Evolutionary conservation across 1,140 invertebrate species (phyloP), one percentile per base, ranked within the genome.

Genomic region (Galleria mellonella): DNA sequence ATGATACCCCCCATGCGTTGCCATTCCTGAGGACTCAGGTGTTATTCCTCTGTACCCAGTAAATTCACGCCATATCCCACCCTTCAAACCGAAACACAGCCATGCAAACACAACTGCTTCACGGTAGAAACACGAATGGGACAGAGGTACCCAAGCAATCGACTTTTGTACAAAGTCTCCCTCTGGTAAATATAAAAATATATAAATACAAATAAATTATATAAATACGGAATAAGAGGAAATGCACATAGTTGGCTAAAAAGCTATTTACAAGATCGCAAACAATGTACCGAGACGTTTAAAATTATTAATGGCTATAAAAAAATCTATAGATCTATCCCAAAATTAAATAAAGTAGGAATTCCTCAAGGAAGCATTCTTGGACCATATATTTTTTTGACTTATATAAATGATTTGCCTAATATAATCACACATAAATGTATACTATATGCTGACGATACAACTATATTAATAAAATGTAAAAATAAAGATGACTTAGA

Each of bases 211-310:
- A n/a, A 32, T 1, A 43, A 46, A 46, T 29, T 46, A 11, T 9
- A 31, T 12, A 29, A 29, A 9, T 46, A 46, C n/a, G 43, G 43
- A 5, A 46, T 46, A n/a, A 29, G 43, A 38, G 43, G 43, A n/a
- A 37, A 38, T 1, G 33, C 43, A 7, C 14, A 15, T 15, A n/a
- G 7, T 14, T 46, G 43, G 43, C 7, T 46, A 1, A 33, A 17
- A 14, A 30, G 11, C 12, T 46, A 46, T 46, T 9, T 46, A 1
- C 10, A 4, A 6, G n/a, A 31, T 8, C n/a, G 43, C 1, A 0
- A 38, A 15, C 43, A 46, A 14, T 38, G 33, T 9, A 31, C 29
- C 14, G 35, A 46, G 15, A 15, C 37, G 15, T 6, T 12, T 8
- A 38, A 37, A n/a, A n/a, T 46, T 9, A 11, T 9, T 39, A 13